Base-by-base conservation (phyloP, 2,888 invertebrate genomes). In the Pantelozetes paolii region DNA sequence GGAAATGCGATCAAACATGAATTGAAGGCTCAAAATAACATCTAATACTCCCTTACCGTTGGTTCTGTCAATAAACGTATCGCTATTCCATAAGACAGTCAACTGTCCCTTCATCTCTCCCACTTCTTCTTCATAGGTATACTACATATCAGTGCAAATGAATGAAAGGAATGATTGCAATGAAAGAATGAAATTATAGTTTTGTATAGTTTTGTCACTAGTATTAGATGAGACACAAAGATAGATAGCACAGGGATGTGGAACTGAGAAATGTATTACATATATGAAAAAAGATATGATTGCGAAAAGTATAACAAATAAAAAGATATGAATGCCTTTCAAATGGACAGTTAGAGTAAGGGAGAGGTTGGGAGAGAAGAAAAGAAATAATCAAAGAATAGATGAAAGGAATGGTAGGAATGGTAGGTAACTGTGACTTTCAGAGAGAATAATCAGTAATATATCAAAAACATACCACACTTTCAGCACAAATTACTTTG, bases 81-180 rank as follows among this genome's bases (percentile, higher is more conserved):
- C 91, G 75, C 90, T 87, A 82, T 94, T 94, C 93, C 94, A 94
- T n/a, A 92, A 90, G 54, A 95, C 90, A 79, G 90, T 90, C 23
- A 94, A 91, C 81, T 89, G 90, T 0, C 92, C 93, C 83, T 91
- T 89, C 80, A 54, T 48, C 73, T 72, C 73, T 23, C 73, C 72
- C 20, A 72, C 73, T 48, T 76, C 77, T 23, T 71, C 74, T 84
- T 94, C 92, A 84, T 94, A 94, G 26, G 92, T 91, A 81, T 94
- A 94, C 85, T 88, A 79, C 26, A 54, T 83, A 83, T 78, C 54
- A 26, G 70, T n/a, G 9, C 13, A 13, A 42, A 32, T 30, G 26
- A 73, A 69, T 45, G 32, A 73, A 72, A 32, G 36, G 26, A 20
- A 71, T 71, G 30, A 48, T 45, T 32, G 71, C 36, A 26, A 45